Evolutionary conservation across 2,797 vertebrate species (phyloP), one percentile per base, ranked within the genome.

Genomic region (Chrysocyon brachyurus): DNA sequence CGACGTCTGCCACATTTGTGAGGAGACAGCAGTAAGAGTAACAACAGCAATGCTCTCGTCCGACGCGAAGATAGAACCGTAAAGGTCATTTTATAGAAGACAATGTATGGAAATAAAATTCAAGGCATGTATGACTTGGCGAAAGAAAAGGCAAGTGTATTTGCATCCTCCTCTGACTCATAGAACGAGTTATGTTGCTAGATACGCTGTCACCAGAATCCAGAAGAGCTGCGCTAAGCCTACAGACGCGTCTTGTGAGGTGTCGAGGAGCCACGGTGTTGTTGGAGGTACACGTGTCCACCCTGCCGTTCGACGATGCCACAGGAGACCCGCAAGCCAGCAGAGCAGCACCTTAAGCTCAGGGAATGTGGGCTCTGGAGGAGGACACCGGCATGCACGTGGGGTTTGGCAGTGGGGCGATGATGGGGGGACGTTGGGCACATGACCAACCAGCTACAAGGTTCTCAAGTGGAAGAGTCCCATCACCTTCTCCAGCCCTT

Each of bases 141-240:
- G 33, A 92, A 91, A 91, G 81, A 49, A 82, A 92, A 94, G 14
- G 3, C 78, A 94, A 84, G 64, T 46, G 5, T 19, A 28, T 56
- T 88, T 77, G 75, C 68, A n/a, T 78, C 84, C 59, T 57, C 49
- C 33, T 73, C 24, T 46, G 11, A 40, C 84, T 93, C 54, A 8
- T 12, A 84, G 66, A 46, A 92, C 49, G 78, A 79, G 49, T 14
- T 54, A 70, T 22, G n/a, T 66, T 9, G 0, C 64, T 61, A 56
- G 22, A 14, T 33, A 61, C 1, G 8, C 54, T 59, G 54, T 3
- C 11, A 49, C 15, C 11, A 49, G 54, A 79, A 70, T 31, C 59
- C 19, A 31, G 57, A 84, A 64, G 56, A 77, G 6, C 46, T 26
- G 7, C 2, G 19, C 78, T 33, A 63, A 84, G 83, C 59, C 17